Base-by-base conservation (phyloP, 2,113 vertebrate genomes). In the Rousettus leschenaultii region DNA sequence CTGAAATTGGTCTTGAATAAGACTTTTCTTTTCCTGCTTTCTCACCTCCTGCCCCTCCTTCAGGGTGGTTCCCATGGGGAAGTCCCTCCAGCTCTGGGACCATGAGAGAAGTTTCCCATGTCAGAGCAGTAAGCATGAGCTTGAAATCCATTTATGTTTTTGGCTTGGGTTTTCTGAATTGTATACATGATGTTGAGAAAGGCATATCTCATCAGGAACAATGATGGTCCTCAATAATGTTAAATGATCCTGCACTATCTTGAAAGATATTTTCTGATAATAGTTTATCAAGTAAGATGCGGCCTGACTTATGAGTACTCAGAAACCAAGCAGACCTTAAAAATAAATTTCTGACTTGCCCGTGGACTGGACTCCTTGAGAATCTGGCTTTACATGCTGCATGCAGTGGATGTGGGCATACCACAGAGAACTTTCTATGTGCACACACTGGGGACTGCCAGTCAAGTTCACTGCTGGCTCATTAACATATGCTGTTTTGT, bases 401-500 rank as follows among this genome's bases (percentile, higher is more conserved):
- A 22, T 19, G 7, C 12, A 5, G 16, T 83, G 15, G 18, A 2
- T 55, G 0, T 93, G n/a, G 30, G 11, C 51, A 51, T 51, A 16
- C 51, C 51, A 51, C 51, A 51, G 15, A 51, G 51, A 51, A 51
- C 51, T 48, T 48, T 13, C 48, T 51, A 51, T 51, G 1, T 30
- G 16, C 13, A 13, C 12, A 15, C 38, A 19, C 26, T 38, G 30
- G 21, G 35, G 1, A 21, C 55, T 63, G 11, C 38, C 9, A 26
- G 7, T 33, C 30, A 22, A 1, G 38, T 40, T 40, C 19, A 7
- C n/a, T 40, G 4, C 22, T 0, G 8, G 33, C 61, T 82, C 73
- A 7, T 77, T n/a, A 9, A 4, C 0, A 0, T 0, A 4, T 7
- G 8, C 74, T 18, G 11, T 66, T 70, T 33, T 57, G 10, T 51